Evolutionary conservation across 2,888 invertebrate genomes (phyloP).

Genomic region (Erynnis tages): DNA sequence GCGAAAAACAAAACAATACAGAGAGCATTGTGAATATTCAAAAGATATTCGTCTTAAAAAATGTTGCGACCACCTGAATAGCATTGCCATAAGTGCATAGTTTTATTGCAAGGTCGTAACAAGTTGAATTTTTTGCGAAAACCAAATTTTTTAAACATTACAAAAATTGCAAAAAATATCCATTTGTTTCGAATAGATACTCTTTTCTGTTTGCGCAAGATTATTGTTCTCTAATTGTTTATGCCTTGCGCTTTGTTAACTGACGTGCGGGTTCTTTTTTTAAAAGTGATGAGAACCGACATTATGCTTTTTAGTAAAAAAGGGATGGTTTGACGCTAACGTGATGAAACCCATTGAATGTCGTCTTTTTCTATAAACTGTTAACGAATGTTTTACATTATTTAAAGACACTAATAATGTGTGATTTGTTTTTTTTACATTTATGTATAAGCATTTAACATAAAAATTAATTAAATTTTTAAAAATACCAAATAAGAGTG

Average conservation of each 20-base stretch:
- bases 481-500: too few species aligned
- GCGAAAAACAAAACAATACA: slow-evolving; percentile 45
- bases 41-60: slow-evolving; percentile 44
- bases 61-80: slow-evolving; percentile 49
- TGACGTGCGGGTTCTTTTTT: slow-evolving; percentile 32
- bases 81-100: slow-evolving; percentile 35
- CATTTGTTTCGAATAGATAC: slow-evolving; percentile 47
- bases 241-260: slow-evolving; percentile 38
- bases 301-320: slow-evolving; percentile 8
- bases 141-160: slow-evolving; percentile 51
- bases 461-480: too few species aligned
- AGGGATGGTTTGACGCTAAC: slow-evolving; percentile 11
- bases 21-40: slow-evolving; percentile 32
- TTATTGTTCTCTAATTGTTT: slow-evolving; percentile 42
- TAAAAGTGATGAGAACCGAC: slow-evolving; percentile 14
- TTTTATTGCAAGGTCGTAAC: slow-evolving; percentile 42
- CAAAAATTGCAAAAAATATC: slow-evolving; percentile 59
- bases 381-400: too few species aligned
- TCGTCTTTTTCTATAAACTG: background rate
- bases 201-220: slow-evolving; percentile 58
- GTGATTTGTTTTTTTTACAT: too few species aligned
- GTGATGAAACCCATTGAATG: background rate
- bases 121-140: slow-evolving; percentile 55
- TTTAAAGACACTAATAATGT: too few species aligned
- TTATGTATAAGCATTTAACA: too few species aligned